phyloP scores from a whole-genome alignment of 2,797 vertebrate species.

The Pangasius sanitwongsei region DNA sequence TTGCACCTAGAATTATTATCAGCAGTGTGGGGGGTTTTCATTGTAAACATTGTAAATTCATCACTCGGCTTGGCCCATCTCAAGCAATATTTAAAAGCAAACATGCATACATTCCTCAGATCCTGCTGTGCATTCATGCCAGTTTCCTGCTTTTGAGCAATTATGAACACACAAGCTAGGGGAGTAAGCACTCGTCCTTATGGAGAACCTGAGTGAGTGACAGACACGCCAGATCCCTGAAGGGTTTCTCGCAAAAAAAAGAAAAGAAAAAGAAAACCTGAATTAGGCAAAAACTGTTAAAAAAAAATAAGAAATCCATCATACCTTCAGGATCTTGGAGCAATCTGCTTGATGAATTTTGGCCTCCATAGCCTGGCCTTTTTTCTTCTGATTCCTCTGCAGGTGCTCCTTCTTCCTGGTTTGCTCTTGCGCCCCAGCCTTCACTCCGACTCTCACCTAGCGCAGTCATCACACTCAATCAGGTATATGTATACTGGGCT shows the following conservation, averaged over 20 bases:
- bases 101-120: neutral
- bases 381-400: neutral
- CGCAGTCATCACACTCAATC: neutral
- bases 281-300: neutral
- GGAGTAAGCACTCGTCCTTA: neutral
- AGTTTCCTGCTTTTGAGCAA: neutral
- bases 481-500: neutral
- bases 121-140: neutral
- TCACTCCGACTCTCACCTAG: neutral
- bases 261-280: neutral
- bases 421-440: neutral
- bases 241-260: too few relatives aligned
- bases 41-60: too few relatives aligned
- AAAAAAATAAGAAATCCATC: neutral
- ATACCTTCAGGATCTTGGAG: neutral
- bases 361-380: neutral
- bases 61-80: neutral
- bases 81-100: neutral
- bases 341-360: too few relatives aligned
- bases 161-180: neutral
- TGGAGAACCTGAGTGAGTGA: neutral
- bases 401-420: neutral
- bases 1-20: neutral
- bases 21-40: too few relatives aligned
- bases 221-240: neutral